phyloP scores from a whole-genome alignment of 2,113 vertebrate species.

The Furnarius figulus region DNA sequence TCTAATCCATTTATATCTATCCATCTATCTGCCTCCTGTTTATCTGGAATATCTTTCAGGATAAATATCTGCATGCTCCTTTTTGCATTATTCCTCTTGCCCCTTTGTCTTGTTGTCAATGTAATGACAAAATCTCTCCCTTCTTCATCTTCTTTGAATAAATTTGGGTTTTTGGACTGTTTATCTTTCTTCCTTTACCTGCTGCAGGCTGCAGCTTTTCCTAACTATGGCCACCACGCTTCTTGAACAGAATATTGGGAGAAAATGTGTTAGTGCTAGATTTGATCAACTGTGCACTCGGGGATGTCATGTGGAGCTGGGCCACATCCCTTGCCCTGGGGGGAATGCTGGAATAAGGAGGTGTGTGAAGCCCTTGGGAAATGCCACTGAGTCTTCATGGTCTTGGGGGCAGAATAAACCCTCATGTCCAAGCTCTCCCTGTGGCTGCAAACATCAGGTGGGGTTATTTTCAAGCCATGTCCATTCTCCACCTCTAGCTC shows the following conservation, averaged over 20 bases:
- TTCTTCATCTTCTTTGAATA: not conserved
- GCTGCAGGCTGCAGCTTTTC: not conserved
- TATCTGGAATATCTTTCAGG: not conserved
- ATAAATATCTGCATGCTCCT: not conserved
- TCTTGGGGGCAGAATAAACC: not conserved
- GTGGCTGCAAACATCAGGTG: not conserved
- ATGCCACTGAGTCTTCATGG: not conserved
- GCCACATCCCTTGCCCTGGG: not conserved
- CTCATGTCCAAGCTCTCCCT: not conserved
- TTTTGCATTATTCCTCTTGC: not conserved
- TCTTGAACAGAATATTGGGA: not conserved
- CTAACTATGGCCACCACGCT: not conserved
- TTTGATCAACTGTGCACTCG: not conserved
- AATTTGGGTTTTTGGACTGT: not conserved
- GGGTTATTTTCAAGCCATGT: not conserved
- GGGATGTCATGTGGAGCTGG: not conserved
- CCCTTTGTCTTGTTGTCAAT: not conserved
- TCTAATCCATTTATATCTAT: conserved; percentile 19
- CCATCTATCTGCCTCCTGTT: not conserved
- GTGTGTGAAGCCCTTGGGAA: not conserved
- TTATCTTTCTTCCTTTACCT: not conserved
- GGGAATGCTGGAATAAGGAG: not conserved
- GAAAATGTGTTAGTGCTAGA: fast-evolving
- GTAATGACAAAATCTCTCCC: not conserved
- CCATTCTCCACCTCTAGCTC: not conserved